These are phyloP conservation scores for Luehdorfia chinensis DNA, from an alignment of 1,140 invertebrate genomes.

Conservation along the genomic window DNA sequence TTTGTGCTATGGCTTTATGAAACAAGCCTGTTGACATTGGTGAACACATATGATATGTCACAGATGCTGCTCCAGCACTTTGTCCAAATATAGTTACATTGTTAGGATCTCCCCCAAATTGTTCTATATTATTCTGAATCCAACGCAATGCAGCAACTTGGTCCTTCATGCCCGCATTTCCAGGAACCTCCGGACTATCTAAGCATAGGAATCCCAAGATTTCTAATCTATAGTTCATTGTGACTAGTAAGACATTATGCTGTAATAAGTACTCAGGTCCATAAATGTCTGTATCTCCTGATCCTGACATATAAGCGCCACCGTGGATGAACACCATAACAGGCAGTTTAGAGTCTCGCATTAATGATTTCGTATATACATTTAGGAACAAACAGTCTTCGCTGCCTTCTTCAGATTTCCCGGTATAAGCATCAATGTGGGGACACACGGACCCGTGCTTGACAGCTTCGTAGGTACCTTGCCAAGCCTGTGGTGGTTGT, in stretches of 20 bases:
- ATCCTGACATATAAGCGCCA: slow-evolving; percentile 79
- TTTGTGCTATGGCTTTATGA: slow-evolving; percentile 76
- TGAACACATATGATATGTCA: slow-evolving; percentile 84
- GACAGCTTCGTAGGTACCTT: slow-evolving; percentile 69
- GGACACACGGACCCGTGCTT: slow-evolving; percentile 65
- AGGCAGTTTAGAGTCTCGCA: slow-evolving; percentile 53
- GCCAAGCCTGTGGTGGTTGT: slow-evolving; percentile 65
- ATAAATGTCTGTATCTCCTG: slow-evolving; percentile 71
- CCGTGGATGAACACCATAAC: slow-evolving; percentile 84
- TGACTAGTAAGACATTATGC: slow-evolving; percentile 82
- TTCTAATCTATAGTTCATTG: slow-evolving; percentile 83
- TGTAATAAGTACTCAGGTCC: slow-evolving; percentile 81
- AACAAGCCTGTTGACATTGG: slow-evolving; percentile 80
- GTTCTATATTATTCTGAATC: slow-evolving; percentile 63
- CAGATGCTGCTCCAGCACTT: slow-evolving; percentile 83
- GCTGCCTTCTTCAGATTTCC: slow-evolving; percentile 46
- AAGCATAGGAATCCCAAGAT: slow-evolving; percentile 81
- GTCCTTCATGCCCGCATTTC: slow-evolving; percentile 83
- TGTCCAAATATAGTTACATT: slow-evolving; percentile 87
- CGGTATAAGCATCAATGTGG: slow-evolving; percentile 49
- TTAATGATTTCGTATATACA: slow-evolving; percentile 77
- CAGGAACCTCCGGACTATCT: slow-evolving; percentile 78
- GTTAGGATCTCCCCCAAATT: slow-evolving; percentile 85
- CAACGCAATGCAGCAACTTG: slow-evolving; percentile 75
- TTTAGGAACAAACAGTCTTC: slow-evolving; percentile 82